A percentile compares a stretch with the other conserved stretches of the same genome.
Conservation (phyloP, 2,888 invertebrate genomes). For the Buathra laborator region DNA sequence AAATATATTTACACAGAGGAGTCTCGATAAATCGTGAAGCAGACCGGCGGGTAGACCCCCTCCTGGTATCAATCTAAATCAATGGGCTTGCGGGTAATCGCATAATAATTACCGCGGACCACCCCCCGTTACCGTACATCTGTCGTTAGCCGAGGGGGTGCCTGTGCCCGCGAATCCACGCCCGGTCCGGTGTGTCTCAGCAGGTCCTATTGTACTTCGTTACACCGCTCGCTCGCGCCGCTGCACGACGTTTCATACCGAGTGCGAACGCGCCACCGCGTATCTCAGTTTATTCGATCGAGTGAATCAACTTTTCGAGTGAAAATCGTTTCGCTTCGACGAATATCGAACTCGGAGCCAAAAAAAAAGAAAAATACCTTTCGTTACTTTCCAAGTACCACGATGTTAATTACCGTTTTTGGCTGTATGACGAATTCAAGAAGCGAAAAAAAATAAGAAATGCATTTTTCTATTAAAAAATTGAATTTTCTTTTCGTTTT, state of each 20-base stretch:
- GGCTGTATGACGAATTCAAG: not conserved
- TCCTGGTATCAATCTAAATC: slow-evolving; percentile 83
- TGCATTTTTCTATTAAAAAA: not conserved
- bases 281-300: slow-evolving; percentile 35
- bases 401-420: not conserved
- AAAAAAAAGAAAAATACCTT: not conserved
- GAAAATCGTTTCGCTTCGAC: not conserved
- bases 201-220: slow-evolving; percentile 82
- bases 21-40: slow-evolving; percentile 61
- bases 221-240: slow-evolving; percentile 73
- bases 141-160: slow-evolving; percentile 80
- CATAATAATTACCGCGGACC: slow-evolving; percentile 84
- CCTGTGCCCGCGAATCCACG: slow-evolving; percentile 72
- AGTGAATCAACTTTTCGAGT: slow-evolving; percentile 37
- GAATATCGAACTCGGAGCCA: not conserved
- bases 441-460: not conserved
- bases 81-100: slow-evolving; percentile 85
- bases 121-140: slow-evolving; percentile 83
- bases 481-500: too few relatives aligned
- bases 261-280: slow-evolving; percentile 37
- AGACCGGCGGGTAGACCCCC: slow-evolving; percentile 76
- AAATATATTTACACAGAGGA: slow-evolving; percentile 37
- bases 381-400: not conserved
- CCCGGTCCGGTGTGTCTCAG: slow-evolving; percentile 74
- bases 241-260: slow-evolving; percentile 39